A percentile compares a stretch with the other conserved stretches of the same genome.
Conservation (phyloP, 2,113 vertebrate species). For the Pantherophis guttatus region DNA sequence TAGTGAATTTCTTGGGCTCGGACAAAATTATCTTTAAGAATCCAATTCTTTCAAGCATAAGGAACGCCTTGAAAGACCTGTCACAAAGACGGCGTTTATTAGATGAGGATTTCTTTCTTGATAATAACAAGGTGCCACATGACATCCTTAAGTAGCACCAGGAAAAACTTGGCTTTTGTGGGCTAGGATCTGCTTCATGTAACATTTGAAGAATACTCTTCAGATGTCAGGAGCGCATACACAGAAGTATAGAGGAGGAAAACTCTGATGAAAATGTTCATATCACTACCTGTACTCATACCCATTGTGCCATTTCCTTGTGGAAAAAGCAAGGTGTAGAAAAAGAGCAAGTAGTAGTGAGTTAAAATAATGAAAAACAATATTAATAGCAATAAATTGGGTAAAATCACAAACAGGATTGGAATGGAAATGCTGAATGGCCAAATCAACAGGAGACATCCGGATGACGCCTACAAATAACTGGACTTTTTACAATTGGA, state of each 20-base stretch:
- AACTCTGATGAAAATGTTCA: background rate
- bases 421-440: background rate
- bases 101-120: background rate
- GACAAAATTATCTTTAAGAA: background rate
- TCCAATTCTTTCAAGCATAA: background rate
- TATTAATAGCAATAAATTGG: background rate
- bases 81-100: background rate
- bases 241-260: background rate
- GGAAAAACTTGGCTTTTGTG: background rate
- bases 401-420: background rate
- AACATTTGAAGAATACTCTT: background rate
- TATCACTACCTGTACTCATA: background rate
- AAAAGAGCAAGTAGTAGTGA: background rate
- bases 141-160: background rate
- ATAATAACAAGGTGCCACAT: background rate
- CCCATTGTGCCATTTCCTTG: background rate
- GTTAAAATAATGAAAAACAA: background rate
- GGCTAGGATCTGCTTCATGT: background rate
- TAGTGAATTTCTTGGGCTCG: background rate
- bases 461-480: background rate
- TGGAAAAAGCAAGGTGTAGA: background rate
- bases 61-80: background rate
- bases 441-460: background rate
- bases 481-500: background rate
- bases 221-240: background rate